Conservation (phyloP, 2,113 vertebrate genomes). For the Xenopus laevis region DNA sequence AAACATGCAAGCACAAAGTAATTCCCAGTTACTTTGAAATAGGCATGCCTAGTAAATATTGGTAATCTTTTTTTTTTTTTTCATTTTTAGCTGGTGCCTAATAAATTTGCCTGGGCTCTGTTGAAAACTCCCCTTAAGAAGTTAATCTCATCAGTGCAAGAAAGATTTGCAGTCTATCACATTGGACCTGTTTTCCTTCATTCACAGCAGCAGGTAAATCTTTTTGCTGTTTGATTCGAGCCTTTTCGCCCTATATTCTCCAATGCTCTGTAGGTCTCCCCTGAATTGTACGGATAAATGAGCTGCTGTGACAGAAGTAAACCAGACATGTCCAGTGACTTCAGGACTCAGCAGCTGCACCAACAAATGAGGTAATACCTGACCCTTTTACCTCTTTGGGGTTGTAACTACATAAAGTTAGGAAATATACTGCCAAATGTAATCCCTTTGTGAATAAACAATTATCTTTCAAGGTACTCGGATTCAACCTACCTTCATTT, state of each 20-base stretch:
- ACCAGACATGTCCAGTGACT: constrained; percentile 45
- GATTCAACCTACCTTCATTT: constrained; percentile 21
- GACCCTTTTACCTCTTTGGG: constrained; percentile 26
- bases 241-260: constrained; percentile 20
- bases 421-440: constrained; percentile 6
- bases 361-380: constrained; percentile 41
- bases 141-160: constrained; percentile 37
- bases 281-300: constrained; percentile 32
- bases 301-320: constrained; percentile 43
- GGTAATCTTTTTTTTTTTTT: too few relatives aligned
- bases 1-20: too few relatives aligned
- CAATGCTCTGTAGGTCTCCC: constrained; percentile 20
- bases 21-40: too few relatives aligned
- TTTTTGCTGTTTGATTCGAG: constrained; percentile 29
- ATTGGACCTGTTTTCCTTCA: constrained; percentile 39
- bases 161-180: constrained; percentile 34
- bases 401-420: constrained; percentile 20
- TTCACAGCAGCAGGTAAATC: constrained; percentile 42
- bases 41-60: too few relatives aligned
- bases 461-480: constrained; percentile 29
- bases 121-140: constrained; percentile 32
- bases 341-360: constrained; percentile 42
- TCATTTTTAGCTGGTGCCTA: not conserved
- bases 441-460: constrained; percentile 19
- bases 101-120: not conserved